Percentiles rank a stretch among this genome's conserved stretches.
Evolutionary conservation across 2,888 invertebrate genomes (phyloP).

Genomic region (Rapana venosa): DNA sequence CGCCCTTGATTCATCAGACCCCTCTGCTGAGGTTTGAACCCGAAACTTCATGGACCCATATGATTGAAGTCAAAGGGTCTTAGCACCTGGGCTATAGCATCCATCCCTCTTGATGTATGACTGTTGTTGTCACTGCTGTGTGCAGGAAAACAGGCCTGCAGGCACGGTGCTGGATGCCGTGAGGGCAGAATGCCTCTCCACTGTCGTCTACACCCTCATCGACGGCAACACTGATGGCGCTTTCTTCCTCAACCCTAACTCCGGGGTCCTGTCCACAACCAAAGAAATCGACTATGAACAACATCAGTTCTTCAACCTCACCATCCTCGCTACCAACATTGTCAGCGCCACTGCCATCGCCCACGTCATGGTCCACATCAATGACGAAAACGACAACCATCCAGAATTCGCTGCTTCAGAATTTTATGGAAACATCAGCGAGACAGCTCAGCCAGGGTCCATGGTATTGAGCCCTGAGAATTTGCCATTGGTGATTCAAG

Average conservation of each 20-base stretch:
- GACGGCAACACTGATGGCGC: conserved; percentile 87
- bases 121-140: too few species aligned
- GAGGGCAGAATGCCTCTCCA: conserved; percentile 69
- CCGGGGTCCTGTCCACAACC: conserved; percentile 89
- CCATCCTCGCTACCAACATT: conserved; percentile 91
- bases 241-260: conserved; percentile 90
- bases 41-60: too few species aligned
- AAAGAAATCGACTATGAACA: conserved; percentile 87
- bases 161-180: conserved; percentile 66
- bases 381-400: conserved; percentile 86
- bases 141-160: conserved; percentile 68
- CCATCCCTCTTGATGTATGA: too few species aligned
- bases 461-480: conserved; percentile 83
- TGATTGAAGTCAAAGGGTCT: too few species aligned
- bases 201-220: conserved; percentile 84
- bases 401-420: conserved; percentile 89
- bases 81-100: too few species aligned
- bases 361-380: conserved; percentile 88
- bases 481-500: conserved; percentile 89
- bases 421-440: conserved; percentile 88
- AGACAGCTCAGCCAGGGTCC: conserved; percentile 83
- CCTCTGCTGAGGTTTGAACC: too few species aligned
- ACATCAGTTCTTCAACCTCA: conserved; percentile 88
- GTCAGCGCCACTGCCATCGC: conserved; percentile 86
- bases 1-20: too few species aligned